Evolutionary conservation across 2,797 vertebrate genomes (phyloP), one percentile per base, ranked within the genome.

Genomic region (Taeniopygia guttata): DNA sequence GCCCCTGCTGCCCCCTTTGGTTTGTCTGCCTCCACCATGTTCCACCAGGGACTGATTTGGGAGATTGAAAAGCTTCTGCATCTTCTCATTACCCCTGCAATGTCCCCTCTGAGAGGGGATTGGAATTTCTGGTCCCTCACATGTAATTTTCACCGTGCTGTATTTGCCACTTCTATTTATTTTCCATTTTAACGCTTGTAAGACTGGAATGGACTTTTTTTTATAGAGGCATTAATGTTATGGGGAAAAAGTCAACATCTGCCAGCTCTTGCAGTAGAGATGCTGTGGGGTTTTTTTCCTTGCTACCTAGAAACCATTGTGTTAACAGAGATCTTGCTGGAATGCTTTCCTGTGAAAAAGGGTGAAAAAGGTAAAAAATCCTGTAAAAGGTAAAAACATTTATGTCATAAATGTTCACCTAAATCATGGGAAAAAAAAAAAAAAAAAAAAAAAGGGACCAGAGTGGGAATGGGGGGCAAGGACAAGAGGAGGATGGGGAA

Each of bases 11-110:
- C 76, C 93, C 81, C 1, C 0, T 45, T 94, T 8, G 79, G 30
- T 90, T 91, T 38, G 38, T 88, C 86, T 91, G 77, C 83, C 92
- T 85, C 19, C 3, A 29, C 36, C 7, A 87, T 54, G 73, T 34
- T 76, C 56, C 94, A 43, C 3, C 86, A n/a, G 95, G 90, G 96
- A 93, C 84, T 83, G 96, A 94, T 94, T 63, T 19, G 34, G 72
- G 92, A 95, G 91, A 95, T 89, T 90, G 96, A 95, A 93, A 92
- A 94, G 72, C 76, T 87, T 32, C 89, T 94, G 82, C 92, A 77
- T 85, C 91, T 94, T 95, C 94, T 95, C 94, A 86, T 96, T 96
- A 94, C 74, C 81, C 63, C 60, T 54, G 34, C 68, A 91, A 93
- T 84, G 73, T 85, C 52, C 75, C 96, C 90, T 90, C 82, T 42